Evolutionary conservation across 2,888 invertebrate species (phyloP).

Genomic region (Cephus pygmeus): DNA sequence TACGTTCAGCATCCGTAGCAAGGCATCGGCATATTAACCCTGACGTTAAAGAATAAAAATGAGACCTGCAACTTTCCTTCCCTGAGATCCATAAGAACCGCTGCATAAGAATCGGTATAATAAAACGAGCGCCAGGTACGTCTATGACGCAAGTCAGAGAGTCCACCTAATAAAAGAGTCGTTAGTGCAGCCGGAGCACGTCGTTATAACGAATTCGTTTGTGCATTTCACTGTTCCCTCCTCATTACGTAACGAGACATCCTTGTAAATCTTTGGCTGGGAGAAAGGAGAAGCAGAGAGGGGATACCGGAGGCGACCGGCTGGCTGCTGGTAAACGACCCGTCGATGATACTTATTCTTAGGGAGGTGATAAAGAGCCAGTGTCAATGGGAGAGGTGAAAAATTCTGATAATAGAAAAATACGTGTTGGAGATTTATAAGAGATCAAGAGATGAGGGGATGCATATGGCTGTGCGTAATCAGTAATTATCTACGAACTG

Average conservation of each 20-base stretch:
- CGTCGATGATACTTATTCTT: neutral
- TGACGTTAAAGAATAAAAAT: neutral
- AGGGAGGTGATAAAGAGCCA: neutral
- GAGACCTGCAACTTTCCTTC: neutral
- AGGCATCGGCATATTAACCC: neutral
- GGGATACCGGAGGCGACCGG: neutral
- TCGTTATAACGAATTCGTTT: conserved; percentile 35
- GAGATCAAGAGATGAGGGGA: neutral
- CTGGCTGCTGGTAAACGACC: neutral
- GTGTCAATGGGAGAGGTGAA: neutral
- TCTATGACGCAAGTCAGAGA: neutral
- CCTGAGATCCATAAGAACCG: neutral
- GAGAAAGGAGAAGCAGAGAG: neutral
- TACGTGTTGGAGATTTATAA: neutral
- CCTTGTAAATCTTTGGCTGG: conserved; percentile 18
- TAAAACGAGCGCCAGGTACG: neutral
- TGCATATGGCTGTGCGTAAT: neutral
- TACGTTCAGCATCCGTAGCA: neutral
- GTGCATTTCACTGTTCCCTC: conserved; percentile 27
- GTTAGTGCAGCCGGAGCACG: conserved; percentile 29
- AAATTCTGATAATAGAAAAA: neutral
- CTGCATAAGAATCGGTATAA: neutral
- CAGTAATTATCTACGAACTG: neutral
- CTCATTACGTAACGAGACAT: conserved; percentile 32
- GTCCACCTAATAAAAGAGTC: conserved; percentile 33